A percentile compares a stretch with the other conserved stretches of the same genome.
Evolutionary conservation across 1,140 invertebrate genomes (phyloP).

Genomic region (Dinothrombium tinctorium): DNA sequence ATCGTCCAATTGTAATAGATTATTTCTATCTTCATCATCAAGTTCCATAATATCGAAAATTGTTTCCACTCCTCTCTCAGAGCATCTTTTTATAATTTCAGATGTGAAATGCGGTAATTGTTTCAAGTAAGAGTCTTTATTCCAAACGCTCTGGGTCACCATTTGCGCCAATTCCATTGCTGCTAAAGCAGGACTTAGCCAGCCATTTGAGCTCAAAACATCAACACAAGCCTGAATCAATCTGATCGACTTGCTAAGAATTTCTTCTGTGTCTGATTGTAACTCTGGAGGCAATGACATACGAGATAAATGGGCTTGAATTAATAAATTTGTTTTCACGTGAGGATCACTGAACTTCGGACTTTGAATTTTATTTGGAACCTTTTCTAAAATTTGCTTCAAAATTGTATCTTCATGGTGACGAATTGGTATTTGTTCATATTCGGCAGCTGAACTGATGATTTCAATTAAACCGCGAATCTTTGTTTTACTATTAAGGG

Average conservation of each 20-base stretch:
- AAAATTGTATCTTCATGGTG: conserved; percentile 83
- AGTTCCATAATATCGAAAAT: conserved; percentile 98
- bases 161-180: conserved; percentile 99
- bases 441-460: conserved; percentile 89
- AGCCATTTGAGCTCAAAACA: conserved; percentile 89
- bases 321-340: conserved; percentile 79
- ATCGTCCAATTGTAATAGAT: conserved; percentile 57
- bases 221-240: conserved; percentile 97
- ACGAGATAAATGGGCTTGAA: conserved; percentile 86
- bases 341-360: conserved; percentile 71
- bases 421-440: conserved; percentile 73
- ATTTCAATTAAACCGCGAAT: conserved; percentile 90
- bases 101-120: conserved; percentile 83
- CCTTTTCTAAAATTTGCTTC: conserved; percentile 21
- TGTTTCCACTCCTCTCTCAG: conserved; percentile 74
- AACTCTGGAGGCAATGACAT: conserved; percentile 82
- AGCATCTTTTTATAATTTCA: conserved; percentile 72
- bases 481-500: conserved; percentile 89
- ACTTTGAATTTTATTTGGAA: conserved; percentile 8
- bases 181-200: conserved; percentile 87
- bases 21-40: conserved; percentile 73
- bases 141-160: conserved; percentile 99
- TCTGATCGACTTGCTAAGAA: conserved; percentile 48
- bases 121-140: conserved; percentile 87
- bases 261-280: conserved; percentile 81